phyloP scores from a whole-genome alignment of 2,888 invertebrate species.

The Microctonus hyperodae region DNA sequence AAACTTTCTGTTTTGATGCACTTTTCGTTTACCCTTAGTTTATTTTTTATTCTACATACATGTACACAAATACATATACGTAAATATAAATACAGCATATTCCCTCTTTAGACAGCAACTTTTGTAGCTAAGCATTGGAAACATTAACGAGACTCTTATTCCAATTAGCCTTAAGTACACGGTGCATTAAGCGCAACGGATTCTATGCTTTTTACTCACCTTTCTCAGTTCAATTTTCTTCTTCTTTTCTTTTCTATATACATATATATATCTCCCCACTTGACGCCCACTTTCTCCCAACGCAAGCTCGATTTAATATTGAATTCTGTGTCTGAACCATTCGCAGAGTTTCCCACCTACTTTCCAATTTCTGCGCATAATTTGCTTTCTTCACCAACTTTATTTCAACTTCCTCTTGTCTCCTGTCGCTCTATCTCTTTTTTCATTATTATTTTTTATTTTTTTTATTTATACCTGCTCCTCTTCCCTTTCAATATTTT shows the following conservation, averaged over 20 bases:
- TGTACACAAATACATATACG: not conserved
- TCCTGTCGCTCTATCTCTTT: constrained; percentile 9
- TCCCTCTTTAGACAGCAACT: not conserved
- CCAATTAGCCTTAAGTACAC: constrained; percentile 53
- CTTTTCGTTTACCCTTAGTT: not conserved
- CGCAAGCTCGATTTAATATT: constrained; percentile 44
- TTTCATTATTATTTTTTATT: not conserved
- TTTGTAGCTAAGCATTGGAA: constrained; percentile 37
- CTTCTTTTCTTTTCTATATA: too few relatives aligned
- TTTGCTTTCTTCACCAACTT: constrained; percentile 24
- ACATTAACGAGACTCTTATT: constrained; percentile 55
- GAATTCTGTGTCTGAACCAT: constrained; percentile 44
- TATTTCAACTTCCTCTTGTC: constrained; percentile 18
- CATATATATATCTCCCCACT: constrained; percentile 8
- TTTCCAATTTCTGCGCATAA: constrained; percentile 26
- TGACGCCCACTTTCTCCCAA: not conserved
- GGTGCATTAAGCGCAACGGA: constrained; percentile 48
- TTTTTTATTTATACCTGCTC: not conserved
- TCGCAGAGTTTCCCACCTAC: constrained; percentile 17
- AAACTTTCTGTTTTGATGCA: constrained; percentile 14
- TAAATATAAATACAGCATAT: not conserved
- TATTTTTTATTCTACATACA: not conserved
- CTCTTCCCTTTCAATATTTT: not conserved
- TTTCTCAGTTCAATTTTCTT: constrained; percentile 1
- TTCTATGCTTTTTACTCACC: too few relatives aligned